Base-by-base conservation (phyloP, 2,797 vertebrate genomes). In the Myotis myotis region DNA sequence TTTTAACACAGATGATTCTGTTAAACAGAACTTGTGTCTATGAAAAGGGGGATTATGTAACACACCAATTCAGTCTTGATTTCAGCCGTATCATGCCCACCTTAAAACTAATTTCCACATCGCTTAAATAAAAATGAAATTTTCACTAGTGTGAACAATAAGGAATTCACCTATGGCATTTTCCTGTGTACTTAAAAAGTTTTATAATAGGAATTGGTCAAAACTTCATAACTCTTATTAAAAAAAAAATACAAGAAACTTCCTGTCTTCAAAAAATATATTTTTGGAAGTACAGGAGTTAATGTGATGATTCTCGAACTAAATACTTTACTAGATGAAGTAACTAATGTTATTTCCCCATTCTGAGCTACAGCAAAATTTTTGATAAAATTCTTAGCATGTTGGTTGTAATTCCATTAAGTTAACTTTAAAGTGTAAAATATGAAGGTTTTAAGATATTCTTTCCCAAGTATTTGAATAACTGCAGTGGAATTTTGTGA, bases 81-180 rank as follows among this genome's bases (percentile, higher is more conserved):
- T 85, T 91, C 44, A 55, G 22, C 71, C 53, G 1, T 71, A 16
- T 86, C 30, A 3, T 25, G 60, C 47, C 6, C 1, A 6, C 62
- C n/a, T 85, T 66, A 81, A 93, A 64, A 72, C 47, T 83, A 66
- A 94, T 90, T 88, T 87, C 30, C 64, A 93, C 38, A 64, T 90
- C 15, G 38, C 28, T 87, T 94, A 92, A 93, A 41, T 70, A 30
- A 76, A 92, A 95, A 82, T 79, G 83, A 71, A 91, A 88, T 68
- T 38, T 95, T 93, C 10, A 57, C 36, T 57, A 33, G 53, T 30
- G 23, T 64, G 33, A 96, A 70, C 30, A 79, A 41, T 47, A 55
- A 86, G 62, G 25, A 81, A 91, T 82, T 80, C 41, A 74, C 19
- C 16, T 78, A 44, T 70, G 44, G 7, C 23, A 66, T 87, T 85